phyloP scores from a whole-genome alignment of 2,888 invertebrate genomes.

The Busseola fusca region DNA sequence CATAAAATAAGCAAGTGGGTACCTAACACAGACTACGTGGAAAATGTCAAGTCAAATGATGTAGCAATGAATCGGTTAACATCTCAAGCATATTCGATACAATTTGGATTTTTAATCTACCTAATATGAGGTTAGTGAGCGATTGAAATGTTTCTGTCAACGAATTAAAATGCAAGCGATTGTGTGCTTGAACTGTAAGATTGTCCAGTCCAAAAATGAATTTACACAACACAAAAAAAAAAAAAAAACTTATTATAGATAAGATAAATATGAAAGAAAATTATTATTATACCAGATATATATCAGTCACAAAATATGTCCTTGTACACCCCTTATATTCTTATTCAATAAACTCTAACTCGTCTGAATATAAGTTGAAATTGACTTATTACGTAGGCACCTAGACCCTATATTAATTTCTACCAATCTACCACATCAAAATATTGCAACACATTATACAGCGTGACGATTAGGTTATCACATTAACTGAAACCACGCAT shows the following conservation, averaged over 20 bases:
- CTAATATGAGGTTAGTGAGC: constrained; percentile 6
- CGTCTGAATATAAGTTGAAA: constrained; percentile 27
- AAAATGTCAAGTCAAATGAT: constrained; percentile 40
- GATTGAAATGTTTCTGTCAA: not conserved
- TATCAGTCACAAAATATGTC: constrained; percentile 11
- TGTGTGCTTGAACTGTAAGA: not conserved
- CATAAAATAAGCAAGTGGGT: constrained; percentile 26
- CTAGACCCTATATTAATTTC: constrained; percentile 7
- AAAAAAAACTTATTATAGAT: not conserved
- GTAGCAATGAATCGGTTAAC: constrained; percentile 38
- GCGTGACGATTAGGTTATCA: no score
- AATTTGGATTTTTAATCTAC: constrained; percentile 14
- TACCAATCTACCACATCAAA: constrained; percentile 18
- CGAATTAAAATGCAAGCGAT: not conserved
- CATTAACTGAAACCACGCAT: no score
- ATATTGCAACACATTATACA: constrained; percentile 11
- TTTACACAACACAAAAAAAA: not conserved
- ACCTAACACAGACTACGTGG: not conserved
- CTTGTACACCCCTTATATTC: not conserved
- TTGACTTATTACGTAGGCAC: constrained; percentile 23
- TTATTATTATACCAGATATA: not conserved
- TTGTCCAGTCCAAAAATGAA: not conserved
- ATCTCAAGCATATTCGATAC: constrained; percentile 10
- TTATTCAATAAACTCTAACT: constrained; percentile 1
- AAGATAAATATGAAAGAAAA: not conserved